Base-by-base conservation (phyloP, 2,888 invertebrate species). In the Galeruca laticollis region DNA sequence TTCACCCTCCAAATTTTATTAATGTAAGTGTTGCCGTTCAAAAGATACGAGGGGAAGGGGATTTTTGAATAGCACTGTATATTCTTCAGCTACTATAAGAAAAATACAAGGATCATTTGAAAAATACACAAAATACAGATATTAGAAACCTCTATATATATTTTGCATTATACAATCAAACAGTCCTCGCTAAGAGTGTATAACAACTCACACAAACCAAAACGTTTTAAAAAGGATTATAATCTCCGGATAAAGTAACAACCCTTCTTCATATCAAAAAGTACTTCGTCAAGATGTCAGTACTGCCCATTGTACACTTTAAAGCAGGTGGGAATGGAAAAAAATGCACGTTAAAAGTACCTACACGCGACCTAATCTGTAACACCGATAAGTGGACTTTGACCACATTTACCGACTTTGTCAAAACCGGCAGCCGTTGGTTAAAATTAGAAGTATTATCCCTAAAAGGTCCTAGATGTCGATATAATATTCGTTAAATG, bases 281-380 rank as follows among this genome's bases (percentile, higher is more conserved):
- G 31, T 54, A 33, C 33, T 31, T 33, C 15, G 54, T 54, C 31
- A 54, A 51, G 31, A 31, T 26, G n/a, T n/a, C 54, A 26, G n/a
- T n/a, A 6, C 8, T n/a, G n/a, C 26, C n/a, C 10, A 40, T 40
- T 40, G 40, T 40, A 40, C 4, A 40, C 40, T 40, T 40, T 13
- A 40, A 15, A 40, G 40, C 40, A 40, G 40, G 40, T 40, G 40
- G n/a, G 26, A n/a, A n/a, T n/a, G n/a, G 6, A n/a, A 4, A 40
- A 4, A 13, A n/a, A 4, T n/a, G 40, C 40, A 40, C n/a, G 6
- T 40, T 40, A 1, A 40, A 40, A n/a, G 40, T n/a, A 40, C 2
- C 26, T 26, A 78, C 80, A 80, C 80, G 80, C 80, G 74, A 79
- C 73, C 80, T 80, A 80, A 79, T 80, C 80, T 78, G 78, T 78